These are phyloP conservation scores for Drosophila setifemur DNA, from an alignment of 1,140 invertebrate genomes.

Conservation along the genomic window DNA sequence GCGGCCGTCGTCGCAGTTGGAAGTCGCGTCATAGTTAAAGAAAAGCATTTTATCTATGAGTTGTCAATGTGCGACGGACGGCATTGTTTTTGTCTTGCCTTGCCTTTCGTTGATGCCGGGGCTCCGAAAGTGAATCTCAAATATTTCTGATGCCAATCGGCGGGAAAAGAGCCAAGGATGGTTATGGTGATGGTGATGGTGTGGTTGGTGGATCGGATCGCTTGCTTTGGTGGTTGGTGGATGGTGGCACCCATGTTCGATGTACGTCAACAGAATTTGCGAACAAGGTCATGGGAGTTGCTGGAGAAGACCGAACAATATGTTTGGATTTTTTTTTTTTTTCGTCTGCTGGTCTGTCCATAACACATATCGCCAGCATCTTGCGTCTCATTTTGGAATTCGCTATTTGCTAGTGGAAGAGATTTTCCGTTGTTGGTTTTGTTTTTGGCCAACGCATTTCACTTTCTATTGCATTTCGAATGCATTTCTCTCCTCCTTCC, in stretches of 20 bases:
- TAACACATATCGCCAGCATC: slow-evolving; percentile 60
- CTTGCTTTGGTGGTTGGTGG: slow-evolving; percentile 1
- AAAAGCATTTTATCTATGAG: slow-evolving; percentile 69
- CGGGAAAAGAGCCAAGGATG: slow-evolving; percentile 31
- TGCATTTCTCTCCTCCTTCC: slow-evolving; percentile 52
- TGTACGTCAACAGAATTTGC: slow-evolving; percentile 50
- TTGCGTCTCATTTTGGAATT: slow-evolving; percentile 49
- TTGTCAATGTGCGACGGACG: slow-evolving; percentile 34
- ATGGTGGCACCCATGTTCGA: slow-evolving; percentile 41
- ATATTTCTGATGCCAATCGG: slow-evolving; percentile 61
- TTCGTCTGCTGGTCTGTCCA: slow-evolving; percentile 8
- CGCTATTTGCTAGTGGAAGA: slow-evolving; percentile 24
- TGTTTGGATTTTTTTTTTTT: no score
- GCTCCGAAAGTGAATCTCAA: slow-evolving; percentile 73
- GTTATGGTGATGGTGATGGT: not conserved
- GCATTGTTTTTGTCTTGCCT: slow-evolving; percentile 46
- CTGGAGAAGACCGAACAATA: slow-evolving; percentile 16
- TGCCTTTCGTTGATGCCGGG: slow-evolving; percentile 27
- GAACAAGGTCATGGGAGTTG: slow-evolving; percentile 70
- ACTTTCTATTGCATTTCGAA: slow-evolving; percentile 77
- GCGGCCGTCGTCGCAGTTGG: slow-evolving; percentile 38
- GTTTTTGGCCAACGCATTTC: slow-evolving; percentile 68
- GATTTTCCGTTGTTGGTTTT: slow-evolving; percentile 20
- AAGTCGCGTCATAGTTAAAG: slow-evolving; percentile 51
- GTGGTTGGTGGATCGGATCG: slow-evolving; percentile 8